phyloP scores from a whole-genome alignment of 2,797 vertebrate species.

The Tadarida brasiliensis region DNA sequence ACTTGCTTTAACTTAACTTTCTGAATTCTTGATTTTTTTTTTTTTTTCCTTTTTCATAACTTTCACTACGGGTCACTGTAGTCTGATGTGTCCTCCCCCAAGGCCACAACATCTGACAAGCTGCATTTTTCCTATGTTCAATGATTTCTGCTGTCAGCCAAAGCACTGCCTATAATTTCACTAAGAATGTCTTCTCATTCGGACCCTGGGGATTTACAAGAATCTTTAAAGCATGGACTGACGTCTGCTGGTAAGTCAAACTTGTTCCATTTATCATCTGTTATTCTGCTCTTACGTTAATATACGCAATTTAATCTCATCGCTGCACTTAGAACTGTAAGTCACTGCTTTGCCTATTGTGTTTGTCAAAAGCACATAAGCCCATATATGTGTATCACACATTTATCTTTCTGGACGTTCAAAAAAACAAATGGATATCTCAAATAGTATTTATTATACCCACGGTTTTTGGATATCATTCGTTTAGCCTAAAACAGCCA shows the following conservation, averaged over 20 bases:
- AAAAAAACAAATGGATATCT: constrained; percentile 62
- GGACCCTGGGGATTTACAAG: constrained; percentile 85
- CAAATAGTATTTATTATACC: constrained; percentile 26
- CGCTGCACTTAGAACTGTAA: constrained; percentile 13
- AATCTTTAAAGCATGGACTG: constrained; percentile 86
- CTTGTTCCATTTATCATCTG: constrained; percentile 75
- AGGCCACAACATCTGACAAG: constrained; percentile 87
- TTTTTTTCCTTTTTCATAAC: constrained; percentile 84
- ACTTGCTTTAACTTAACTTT: constrained; percentile 86
- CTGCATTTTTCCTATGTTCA: constrained; percentile 84
- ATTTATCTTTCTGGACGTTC: neutral
- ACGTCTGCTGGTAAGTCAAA: constrained; percentile 88
- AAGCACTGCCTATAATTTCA: constrained; percentile 80
- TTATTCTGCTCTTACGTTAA: constrained; percentile 57
- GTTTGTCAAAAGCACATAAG: constrained; percentile 5
- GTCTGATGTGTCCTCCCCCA: constrained; percentile 77
- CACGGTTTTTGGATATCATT: neutral
- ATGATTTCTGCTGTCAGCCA: constrained; percentile 86
- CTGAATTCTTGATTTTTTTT: constrained; percentile 84
- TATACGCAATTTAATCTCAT: constrained; percentile 36
- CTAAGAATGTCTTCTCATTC: constrained; percentile 88
- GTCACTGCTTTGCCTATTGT: neutral
- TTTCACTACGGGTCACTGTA: constrained; percentile 87
- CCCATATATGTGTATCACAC: neutral
- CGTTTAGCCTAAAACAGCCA: neutral